Conservation (phyloP, 2,797 vertebrate species). For the Fringilla coelebs region DNA sequence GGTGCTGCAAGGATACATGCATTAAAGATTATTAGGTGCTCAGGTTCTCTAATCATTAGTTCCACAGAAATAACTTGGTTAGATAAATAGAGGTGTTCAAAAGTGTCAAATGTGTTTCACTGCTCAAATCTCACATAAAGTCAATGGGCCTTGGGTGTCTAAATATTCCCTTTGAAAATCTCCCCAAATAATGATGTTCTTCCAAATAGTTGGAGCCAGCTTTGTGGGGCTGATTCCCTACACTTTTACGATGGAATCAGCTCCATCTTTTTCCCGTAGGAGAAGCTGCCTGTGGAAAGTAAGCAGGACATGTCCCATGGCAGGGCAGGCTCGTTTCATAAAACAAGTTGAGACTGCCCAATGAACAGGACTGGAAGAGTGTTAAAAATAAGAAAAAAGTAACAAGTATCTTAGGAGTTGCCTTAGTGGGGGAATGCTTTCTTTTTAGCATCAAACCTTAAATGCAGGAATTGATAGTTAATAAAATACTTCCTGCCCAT, state of each 20-base stretch:
- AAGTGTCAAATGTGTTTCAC: conserved; percentile 25
- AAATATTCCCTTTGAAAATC: conserved; percentile 41
- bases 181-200: neutral
- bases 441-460: neutral
- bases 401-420: neutral
- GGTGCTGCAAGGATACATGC: neutral
- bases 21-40: conserved; percentile 38
- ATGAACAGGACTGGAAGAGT: neutral
- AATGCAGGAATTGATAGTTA: neutral
- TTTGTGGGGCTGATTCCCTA: neutral
- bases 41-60: conserved; percentile 40
- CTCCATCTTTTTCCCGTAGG: neutral
- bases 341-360: neutral
- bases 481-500: neutral
- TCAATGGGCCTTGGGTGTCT: conserved; percentile 24
- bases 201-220: neutral
- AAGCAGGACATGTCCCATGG: neutral
- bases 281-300: neutral
- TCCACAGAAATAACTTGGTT: conserved; percentile 37
- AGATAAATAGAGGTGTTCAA: conserved; percentile 42
- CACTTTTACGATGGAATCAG: neutral
- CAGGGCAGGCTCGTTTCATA: neutral
- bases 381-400: neutral
- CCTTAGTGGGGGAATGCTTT: neutral
- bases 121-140: conserved; percentile 19